Percentiles rank a stretch among this genome's conserved stretches.
These are phyloP conservation scores for Seriola quinqueradiata DNA, from an alignment of 2,113 vertebrate species.

Conservation along the genomic window DNA sequence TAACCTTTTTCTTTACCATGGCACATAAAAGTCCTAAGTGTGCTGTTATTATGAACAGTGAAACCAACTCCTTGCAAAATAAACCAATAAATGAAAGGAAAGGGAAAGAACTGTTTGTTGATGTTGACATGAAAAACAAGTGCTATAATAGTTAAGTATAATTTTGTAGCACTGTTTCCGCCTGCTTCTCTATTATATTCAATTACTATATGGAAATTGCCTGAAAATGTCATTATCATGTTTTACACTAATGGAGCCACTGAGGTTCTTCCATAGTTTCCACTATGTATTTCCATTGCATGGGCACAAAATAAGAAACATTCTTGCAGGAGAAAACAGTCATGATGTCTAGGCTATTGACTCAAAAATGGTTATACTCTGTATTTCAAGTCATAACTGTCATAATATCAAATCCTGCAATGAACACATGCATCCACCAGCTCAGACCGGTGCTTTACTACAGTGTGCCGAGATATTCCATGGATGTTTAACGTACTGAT, in stretches of 20 bases:
- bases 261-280: conserved; percentile 35
- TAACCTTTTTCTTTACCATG: conserved; percentile 66
- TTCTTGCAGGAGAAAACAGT: conserved; percentile 19
- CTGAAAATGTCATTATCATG: conserved; percentile 11
- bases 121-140: conserved; percentile 41
- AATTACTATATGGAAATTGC: conserved; percentile 4
- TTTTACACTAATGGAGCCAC: conserved; percentile 14
- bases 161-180: conserved; percentile 21
- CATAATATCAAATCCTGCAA: conserved; percentile 7
- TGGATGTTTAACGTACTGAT: conserved; percentile 66
- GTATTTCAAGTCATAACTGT: not conserved
- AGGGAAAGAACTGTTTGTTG: conserved; percentile 26
- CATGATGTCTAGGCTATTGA: not conserved
- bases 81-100: conserved; percentile 56
- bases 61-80: conserved; percentile 60
- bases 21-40: conserved; percentile 65
- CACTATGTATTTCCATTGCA: conserved; percentile 28
- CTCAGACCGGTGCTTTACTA: not conserved
- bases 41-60: conserved; percentile 61
- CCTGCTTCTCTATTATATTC: conserved; percentile 21
- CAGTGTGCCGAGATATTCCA: conserved; percentile 43
- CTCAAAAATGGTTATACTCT: not conserved
- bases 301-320: conserved; percentile 8
- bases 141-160: not conserved
- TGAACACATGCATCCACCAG: conserved; percentile 1